Evolutionary conservation across 2,113 vertebrate genomes (phyloP).

Genomic region (Percopsis transmontana): DNA sequence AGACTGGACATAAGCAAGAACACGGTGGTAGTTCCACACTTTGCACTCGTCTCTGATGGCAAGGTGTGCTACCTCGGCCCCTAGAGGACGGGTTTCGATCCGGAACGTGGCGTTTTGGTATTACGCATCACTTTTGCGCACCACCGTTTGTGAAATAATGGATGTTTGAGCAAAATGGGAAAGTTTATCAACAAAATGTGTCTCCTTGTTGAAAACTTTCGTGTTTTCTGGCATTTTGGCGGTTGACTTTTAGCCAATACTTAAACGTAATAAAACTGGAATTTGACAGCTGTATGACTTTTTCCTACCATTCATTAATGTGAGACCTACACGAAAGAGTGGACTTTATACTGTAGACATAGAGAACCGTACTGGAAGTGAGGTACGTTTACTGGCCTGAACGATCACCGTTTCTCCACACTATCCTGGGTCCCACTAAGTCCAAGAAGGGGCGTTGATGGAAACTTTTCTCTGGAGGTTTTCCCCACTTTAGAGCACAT

Average conservation of each 20-base stretch:
- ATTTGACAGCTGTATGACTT: conserved; percentile 10
- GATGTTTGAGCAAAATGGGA: too few species aligned
- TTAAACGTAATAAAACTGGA: neutral
- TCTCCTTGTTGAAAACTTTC: too few species aligned
- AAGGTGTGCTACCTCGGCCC: neutral
- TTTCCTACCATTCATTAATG: neutral
- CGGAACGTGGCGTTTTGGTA: conserved; percentile 15
- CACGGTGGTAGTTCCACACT: neutral
- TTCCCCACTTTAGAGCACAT: conserved; percentile 54
- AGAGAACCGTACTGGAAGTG: conserved; percentile 24
- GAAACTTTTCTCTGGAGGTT: conserved; percentile 57
- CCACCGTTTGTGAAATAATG: neutral
- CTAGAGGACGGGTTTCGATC: neutral
- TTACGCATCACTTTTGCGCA: conserved; percentile 51
- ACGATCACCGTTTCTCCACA: conserved; percentile 74
- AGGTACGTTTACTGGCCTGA: conserved; percentile 55
- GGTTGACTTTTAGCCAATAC: neutral
- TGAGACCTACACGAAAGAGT: neutral
- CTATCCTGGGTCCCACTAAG: conserved; percentile 66
- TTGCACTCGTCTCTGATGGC: neutral
- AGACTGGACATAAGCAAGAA: neutral
- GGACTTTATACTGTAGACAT: conserved; percentile 13
- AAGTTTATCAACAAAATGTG: too few species aligned
- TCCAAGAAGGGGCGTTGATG: conserved; percentile 66
- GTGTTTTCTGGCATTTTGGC: too few species aligned